Evolutionary conservation across 1,140 invertebrate species (phyloP).

Genomic region (Leptonema lineaticorne): DNA sequence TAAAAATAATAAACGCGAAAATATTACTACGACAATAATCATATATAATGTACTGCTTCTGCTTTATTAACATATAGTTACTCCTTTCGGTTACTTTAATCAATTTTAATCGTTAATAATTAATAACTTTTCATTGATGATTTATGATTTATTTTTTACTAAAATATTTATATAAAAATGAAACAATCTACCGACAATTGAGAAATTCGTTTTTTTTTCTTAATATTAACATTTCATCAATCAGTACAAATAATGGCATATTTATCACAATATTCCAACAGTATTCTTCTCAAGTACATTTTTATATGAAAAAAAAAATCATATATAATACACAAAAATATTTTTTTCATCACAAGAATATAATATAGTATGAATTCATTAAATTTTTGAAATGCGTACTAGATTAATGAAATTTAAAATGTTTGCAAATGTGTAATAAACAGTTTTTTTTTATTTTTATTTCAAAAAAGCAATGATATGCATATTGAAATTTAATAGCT

Average conservation of each 20-base stretch:
- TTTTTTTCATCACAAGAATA: too few species aligned
- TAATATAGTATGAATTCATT: not conserved
- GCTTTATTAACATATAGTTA: slow-evolving; percentile 25
- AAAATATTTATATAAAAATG: too few species aligned
- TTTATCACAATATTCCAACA: not conserved
- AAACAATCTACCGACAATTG: not conserved
- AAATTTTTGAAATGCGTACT: not conserved
- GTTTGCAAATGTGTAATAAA: not conserved
- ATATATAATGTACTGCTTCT: slow-evolving; percentile 30
- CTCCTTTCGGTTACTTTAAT: slow-evolving; percentile 10
- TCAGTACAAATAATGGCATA: not conserved
- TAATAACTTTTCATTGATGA: too few species aligned
- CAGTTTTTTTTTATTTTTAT: slow-evolving; percentile 1
- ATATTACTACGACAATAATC: too few species aligned
- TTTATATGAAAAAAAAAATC: too few species aligned
- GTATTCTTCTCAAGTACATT: too few species aligned
- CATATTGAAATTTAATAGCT: not conserved
- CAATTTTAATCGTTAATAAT: too few species aligned
- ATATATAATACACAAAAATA: too few species aligned
- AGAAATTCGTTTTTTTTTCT: not conserved
- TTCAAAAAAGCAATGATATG: not conserved
- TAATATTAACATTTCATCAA: not conserved
- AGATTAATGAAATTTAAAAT: not conserved
- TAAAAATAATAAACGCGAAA: slow-evolving; percentile 9
- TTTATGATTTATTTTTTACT: not conserved